Evolutionary conservation across 2,797 vertebrate species (phyloP).

Genomic region (Channallabes apus): DNA sequence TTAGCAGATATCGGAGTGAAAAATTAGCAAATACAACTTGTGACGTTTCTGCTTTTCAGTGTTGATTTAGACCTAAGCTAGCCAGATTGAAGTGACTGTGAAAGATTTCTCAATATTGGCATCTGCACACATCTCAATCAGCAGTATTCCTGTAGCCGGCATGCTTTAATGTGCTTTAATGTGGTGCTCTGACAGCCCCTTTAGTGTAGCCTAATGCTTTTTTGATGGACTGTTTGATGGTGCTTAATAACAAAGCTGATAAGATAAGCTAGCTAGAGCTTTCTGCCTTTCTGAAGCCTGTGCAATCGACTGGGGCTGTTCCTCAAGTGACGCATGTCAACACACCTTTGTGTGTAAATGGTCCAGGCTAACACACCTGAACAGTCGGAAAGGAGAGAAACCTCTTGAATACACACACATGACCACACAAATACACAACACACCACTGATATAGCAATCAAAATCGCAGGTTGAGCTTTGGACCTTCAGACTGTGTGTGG

Average conservation of each 20-base stretch:
- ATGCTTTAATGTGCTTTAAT: slow-evolving; percentile 61
- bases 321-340: slow-evolving; percentile 65
- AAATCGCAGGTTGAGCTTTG: neutral
- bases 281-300: slow-evolving; percentile 60
- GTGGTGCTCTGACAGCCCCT: slow-evolving; percentile 63
- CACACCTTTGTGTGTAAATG: slow-evolving; percentile 67
- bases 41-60: neutral
- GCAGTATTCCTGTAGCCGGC: slow-evolving; percentile 62
- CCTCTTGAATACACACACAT: slow-evolving; percentile 55
- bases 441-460: neutral
- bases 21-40: neutral
- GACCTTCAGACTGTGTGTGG: neutral
- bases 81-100: slow-evolving; percentile 28
- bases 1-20: neutral
- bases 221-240: slow-evolving; percentile 82
- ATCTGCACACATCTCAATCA: slow-evolving; percentile 66
- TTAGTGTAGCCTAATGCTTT: slow-evolving; percentile 74
- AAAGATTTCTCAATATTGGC: slow-evolving; percentile 16
- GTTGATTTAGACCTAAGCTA: neutral
- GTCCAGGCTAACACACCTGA: slow-evolving; percentile 76
- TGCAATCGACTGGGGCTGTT: slow-evolving; percentile 55
- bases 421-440: neutral
- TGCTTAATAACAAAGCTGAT: slow-evolving; percentile 78
- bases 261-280: slow-evolving; percentile 72
- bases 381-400: slow-evolving; percentile 61